These are phyloP conservation scores for Papilio helenus DNA, from an alignment of 1,140 invertebrate species.

Conservation along the genomic window DNA sequence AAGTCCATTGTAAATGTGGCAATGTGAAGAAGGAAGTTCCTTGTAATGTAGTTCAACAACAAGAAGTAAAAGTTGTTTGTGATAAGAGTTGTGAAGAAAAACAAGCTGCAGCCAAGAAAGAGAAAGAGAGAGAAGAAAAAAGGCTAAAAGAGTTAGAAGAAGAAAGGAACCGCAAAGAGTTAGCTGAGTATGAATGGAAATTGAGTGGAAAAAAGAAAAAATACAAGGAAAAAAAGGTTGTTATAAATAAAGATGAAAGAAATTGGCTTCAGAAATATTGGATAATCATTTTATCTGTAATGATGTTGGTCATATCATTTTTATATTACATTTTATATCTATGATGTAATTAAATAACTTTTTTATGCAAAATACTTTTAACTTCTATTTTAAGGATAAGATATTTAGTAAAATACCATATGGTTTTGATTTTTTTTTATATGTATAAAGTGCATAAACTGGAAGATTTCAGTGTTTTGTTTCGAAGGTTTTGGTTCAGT, in stretches of 20 bases:
- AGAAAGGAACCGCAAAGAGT: conserved; percentile 86
- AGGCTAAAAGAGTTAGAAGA: conserved; percentile 85
- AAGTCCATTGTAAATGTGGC: conserved; percentile 90
- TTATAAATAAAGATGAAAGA: conserved; percentile 65
- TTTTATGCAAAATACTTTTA: not conserved
- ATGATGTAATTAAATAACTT: conserved; percentile 8
- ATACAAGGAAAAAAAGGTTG: conserved; percentile 72
- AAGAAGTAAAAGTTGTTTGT: conserved; percentile 83
- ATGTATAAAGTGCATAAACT: not conserved
- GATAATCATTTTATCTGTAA: conserved; percentile 66
- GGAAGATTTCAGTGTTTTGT: not conserved
- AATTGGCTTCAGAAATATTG: conserved; percentile 74
- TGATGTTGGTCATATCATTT: conserved; percentile 53
- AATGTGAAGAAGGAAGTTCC: conserved; percentile 90
- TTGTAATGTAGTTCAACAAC: conserved; percentile 85
- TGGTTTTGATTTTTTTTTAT: not conserved
- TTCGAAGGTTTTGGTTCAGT: not conserved
- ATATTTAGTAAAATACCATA: not conserved
- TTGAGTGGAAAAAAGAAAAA: conserved; percentile 85
- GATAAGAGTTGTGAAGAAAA: conserved; percentile 85
- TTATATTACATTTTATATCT: conserved; percentile 55
- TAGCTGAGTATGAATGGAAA: conserved; percentile 89
- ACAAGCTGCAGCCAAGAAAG: conserved; percentile 81
- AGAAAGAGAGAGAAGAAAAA: conserved; percentile 81
- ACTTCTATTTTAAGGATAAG: not conserved